Base-by-base conservation (phyloP, 2,113 vertebrate genomes). In the Glaucomys volans region DNA sequence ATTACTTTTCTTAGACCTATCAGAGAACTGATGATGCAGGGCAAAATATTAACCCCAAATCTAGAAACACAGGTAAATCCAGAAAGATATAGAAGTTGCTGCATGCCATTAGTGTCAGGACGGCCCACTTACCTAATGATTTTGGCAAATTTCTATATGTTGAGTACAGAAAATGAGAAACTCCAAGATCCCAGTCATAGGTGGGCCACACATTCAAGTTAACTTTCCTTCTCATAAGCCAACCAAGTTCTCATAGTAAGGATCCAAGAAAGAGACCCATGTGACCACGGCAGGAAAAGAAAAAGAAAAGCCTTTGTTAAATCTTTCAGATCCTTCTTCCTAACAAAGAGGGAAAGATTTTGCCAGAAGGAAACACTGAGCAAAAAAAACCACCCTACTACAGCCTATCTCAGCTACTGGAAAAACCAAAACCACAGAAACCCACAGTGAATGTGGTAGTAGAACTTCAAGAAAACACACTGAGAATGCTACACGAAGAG, bases 201-300 rank as follows among this genome's bases (percentile, higher is more conserved):
- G 24, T 54, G 8, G 14, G 9, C 4, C 3, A 26, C 24, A n/a
- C 9, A 69, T 6, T 40, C 26, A 22, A 40, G 20, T 57, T 30
- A 54, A 13, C 26, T 85, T 91, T 44, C 28, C 4, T 91, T 77
- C 26, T 4, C 85, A n/a, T 18, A 20, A 77, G 16, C 5, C 76
- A 14, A 62, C 1, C 11, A 91, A 62, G 8, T 44, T 75, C 24
- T 95, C 24, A 37, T 0, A 0, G 16, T 40, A n/a, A 81, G 5
- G 17, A 75, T 47, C 54, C 40, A 94, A 83, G 30, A 30, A 69
- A 37, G 5, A n/a, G 54, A 13, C 18, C 20, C 40, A 7, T 1
- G 5, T 57, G 42, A 37, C 52, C 17, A 18, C 28, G 14, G 52
- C 16, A 62, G 24, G 40, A 75, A 85, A 35, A 44, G 32, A 35